Conservation (phyloP, 2,888 invertebrate species). For the Odontothrips loti region DNA sequence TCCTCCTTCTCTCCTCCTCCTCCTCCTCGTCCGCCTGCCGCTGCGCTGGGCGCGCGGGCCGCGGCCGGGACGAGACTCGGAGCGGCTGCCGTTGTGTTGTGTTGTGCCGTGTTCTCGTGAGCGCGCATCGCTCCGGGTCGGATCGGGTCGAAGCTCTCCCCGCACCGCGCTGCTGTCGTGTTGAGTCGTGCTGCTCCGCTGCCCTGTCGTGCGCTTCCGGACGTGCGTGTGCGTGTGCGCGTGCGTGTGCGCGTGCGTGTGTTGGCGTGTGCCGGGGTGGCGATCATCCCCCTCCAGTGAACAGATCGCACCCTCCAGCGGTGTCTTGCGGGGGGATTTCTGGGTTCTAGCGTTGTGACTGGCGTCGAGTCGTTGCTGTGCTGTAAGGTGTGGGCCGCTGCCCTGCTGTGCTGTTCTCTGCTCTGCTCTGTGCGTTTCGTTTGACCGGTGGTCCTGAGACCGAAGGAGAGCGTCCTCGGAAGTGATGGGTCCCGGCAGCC, state of each 20-base stretch:
- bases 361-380: too few species aligned
- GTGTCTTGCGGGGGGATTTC: background rate
- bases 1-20: conserved; percentile 17
- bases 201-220: background rate
- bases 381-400: too few species aligned
- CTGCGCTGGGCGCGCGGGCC: conserved; percentile 2
- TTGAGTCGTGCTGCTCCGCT: background rate
- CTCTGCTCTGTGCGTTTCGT: too few species aligned
- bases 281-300: too few species aligned
- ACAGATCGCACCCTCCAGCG: too few species aligned
- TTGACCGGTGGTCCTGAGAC: background rate
- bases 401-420: too few species aligned
- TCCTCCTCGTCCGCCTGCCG: conserved; percentile 34
- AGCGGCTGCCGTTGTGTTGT: background rate
- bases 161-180: background rate
- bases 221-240: background rate
- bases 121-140: background rate
- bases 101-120: background rate
- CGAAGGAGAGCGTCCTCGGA: background rate
- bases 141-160: background rate
- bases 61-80: background rate
- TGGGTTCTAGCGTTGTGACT: too few species aligned
- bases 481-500: background rate
- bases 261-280: too few species aligned
- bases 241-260: too few species aligned